Evolutionary conservation across 2,113 vertebrate genomes (phyloP).

Genomic region (Bos taurus): DNA sequence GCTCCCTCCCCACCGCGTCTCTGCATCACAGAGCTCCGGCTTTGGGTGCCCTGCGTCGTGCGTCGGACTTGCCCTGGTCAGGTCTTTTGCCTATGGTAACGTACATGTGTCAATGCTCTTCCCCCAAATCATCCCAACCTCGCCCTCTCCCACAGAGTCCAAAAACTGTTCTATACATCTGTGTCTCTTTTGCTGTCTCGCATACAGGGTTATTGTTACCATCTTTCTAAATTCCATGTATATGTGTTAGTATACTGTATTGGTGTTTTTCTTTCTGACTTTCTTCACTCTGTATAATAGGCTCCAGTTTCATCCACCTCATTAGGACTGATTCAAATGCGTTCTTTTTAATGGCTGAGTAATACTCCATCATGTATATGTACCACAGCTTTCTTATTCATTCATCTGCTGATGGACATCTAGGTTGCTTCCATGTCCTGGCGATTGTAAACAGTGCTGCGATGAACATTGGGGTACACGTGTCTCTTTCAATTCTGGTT

Average conservation of each 20-base stretch:
- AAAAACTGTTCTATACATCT: not conserved
- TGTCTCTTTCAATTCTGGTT: not conserved
- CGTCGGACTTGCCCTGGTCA: fast-evolving
- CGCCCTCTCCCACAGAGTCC: fast-evolving
- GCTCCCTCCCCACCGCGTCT: not conserved
- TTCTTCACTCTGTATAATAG: not conserved
- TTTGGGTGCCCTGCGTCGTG: fast-evolving
- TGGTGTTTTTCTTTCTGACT: not conserved
- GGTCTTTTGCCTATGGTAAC: fast-evolving
- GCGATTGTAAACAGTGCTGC: fast-evolving
- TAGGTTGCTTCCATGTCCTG: not conserved
- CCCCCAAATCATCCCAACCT: fast-evolving
- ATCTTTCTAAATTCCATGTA: not conserved
- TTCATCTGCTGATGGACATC: fast-evolving
- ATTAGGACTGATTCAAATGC: fast-evolving
- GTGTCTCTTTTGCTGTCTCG: not conserved
- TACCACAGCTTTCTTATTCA: fast-evolving
- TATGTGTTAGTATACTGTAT: fast-evolving
- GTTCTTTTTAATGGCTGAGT: fast-evolving
- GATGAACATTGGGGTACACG: fast-evolving
- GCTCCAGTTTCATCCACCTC: not conserved
- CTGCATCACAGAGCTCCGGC: not conserved
- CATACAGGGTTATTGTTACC: fast-evolving
- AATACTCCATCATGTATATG: not conserved
- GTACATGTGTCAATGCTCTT: fast-evolving